A percentile compares a stretch with the other conserved stretches of the same genome.
Evolutionary conservation across 2,797 vertebrate species (phyloP).

Genomic region (Cuculus canorus): DNA sequence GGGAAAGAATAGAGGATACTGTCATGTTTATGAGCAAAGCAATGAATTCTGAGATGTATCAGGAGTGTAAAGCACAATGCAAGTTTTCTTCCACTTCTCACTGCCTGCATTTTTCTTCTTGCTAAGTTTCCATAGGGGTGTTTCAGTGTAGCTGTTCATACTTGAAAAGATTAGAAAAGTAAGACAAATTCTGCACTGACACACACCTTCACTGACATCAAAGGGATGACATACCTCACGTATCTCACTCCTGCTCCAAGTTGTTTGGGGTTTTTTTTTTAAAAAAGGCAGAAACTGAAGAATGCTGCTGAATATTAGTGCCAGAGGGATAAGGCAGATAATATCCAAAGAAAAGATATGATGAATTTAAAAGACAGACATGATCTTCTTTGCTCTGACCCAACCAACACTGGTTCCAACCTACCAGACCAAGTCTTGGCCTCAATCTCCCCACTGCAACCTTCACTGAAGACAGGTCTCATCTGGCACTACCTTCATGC

Average conservation of each 20-base stretch:
- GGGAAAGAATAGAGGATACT: background rate
- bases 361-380: background rate
- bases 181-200: background rate
- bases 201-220: background rate
- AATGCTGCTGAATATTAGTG: background rate
- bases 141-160: background rate
- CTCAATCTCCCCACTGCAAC: background rate
- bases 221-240: background rate
- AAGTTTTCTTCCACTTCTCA: background rate
- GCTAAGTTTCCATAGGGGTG: background rate
- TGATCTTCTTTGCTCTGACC: background rate
- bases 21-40: background rate
- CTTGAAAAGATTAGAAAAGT: background rate
- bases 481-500: accelerated
- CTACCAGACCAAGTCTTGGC: background rate
- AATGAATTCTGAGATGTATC: background rate
- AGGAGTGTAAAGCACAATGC: background rate
- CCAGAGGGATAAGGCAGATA: background rate
- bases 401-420: background rate
- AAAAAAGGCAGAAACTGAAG: background rate
- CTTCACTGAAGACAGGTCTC: background rate
- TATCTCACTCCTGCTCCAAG: background rate
- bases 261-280: background rate
- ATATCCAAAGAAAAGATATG: background rate
- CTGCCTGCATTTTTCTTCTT: background rate